A percentile compares a stretch with the other conserved stretches of the same genome.
phyloP scores from a whole-genome alignment of 2,797 vertebrate species.

The Fistularia commersonii region DNA sequence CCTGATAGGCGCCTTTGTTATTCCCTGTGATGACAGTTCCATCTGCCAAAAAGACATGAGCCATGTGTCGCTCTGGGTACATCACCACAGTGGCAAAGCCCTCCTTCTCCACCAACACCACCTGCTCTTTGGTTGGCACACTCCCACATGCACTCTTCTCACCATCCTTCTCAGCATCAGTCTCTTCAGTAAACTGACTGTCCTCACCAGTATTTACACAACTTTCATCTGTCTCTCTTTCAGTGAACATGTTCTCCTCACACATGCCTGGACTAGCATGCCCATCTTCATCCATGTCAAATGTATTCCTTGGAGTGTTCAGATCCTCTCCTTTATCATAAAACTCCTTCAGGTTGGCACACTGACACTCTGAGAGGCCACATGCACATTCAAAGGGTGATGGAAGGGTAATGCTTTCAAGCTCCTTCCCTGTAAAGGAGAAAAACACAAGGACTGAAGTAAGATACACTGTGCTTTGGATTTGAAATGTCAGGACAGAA shows the following conservation, averaged over 20 bases:
- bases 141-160: slow-evolving; percentile 1
- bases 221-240: slow-evolving; percentile 33
- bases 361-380: too few species aligned
- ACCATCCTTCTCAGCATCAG: neutral
- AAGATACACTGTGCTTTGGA: fast-evolving
- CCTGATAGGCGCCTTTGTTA: slow-evolving; percentile 82
- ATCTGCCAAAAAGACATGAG: slow-evolving; percentile 80
- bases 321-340: too few species aligned
- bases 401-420: slow-evolving; percentile 13
- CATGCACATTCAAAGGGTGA: slow-evolving; percentile 9
- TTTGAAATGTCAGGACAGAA: neutral
- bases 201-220: slow-evolving; percentile 35
- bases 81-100: slow-evolving; percentile 81
- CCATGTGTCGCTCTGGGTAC: slow-evolving; percentile 76
- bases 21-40: slow-evolving; percentile 82
- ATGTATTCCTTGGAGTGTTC: too few species aligned
- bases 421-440: slow-evolving; percentile 29
- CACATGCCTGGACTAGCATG: too few species aligned
- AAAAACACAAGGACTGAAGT: neutral
- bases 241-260: neutral
- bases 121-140: slow-evolving; percentile 61
- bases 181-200: slow-evolving; percentile 4
- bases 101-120: slow-evolving; percentile 79
- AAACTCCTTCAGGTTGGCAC: too few species aligned
- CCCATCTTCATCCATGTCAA: too few species aligned